These are phyloP conservation scores for Pitta sordida DNA, from an alignment of 2,113 vertebrate species.

Conservation along the genomic window DNA sequence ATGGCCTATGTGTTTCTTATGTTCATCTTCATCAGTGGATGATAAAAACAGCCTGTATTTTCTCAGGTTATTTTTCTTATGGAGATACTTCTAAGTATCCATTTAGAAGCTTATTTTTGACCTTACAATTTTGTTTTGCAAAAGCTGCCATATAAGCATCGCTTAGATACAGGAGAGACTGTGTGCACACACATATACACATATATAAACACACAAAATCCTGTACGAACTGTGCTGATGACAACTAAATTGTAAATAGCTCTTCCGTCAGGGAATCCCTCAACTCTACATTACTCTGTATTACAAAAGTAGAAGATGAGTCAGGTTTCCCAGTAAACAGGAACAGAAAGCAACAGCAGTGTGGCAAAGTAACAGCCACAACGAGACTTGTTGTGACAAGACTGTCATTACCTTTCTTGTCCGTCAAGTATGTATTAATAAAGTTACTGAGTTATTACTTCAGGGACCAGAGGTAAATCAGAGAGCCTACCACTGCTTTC, in stretches of 20 bases:
- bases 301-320: constrained; percentile 10
- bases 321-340: constrained; percentile 23
- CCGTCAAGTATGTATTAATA: background rate
- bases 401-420: background rate
- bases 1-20: background rate
- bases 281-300: background rate
- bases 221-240: background rate
- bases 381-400: background rate
- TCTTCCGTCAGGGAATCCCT: constrained; percentile 21
- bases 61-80: background rate
- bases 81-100: background rate
- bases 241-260: background rate
- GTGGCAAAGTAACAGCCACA: background rate
- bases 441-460: background rate
- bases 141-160: background rate
- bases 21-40: background rate
- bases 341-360: background rate
- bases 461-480: background rate
- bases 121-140: background rate
- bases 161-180: background rate
- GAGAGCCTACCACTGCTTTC: background rate
- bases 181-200: no score
- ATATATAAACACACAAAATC: background rate
- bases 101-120: background rate
- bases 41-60: background rate